phyloP scores from a whole-genome alignment of 2,888 invertebrate species.

The Torymus texanus region DNA sequence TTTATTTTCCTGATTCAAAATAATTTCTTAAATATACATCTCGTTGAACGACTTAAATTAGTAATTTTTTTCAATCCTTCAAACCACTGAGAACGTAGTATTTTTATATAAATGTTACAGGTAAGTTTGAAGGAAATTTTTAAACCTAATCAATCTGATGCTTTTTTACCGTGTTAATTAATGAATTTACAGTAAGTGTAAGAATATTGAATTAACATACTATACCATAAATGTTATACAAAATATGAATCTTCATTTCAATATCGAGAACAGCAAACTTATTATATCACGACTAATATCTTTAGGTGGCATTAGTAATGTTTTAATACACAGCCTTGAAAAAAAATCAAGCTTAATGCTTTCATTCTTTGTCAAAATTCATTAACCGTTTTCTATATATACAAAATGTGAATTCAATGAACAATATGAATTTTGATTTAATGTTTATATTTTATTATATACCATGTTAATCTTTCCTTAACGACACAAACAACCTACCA shows the following conservation, averaged over 20 bases:
- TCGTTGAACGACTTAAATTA: conserved; percentile 15
- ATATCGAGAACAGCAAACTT: conserved; percentile 38
- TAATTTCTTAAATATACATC: conserved; percentile 28
- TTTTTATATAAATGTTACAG: conserved; percentile 14
- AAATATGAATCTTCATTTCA: conserved; percentile 28
- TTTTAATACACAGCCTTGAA: conserved; percentile 56
- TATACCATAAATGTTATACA: conserved; percentile 13
- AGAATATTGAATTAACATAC: not conserved
- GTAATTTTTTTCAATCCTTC: not conserved
- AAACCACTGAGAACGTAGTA: conserved; percentile 2
- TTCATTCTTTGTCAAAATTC: conserved; percentile 47
- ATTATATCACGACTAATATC: conserved; percentile 52
- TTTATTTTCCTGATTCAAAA: conserved; percentile 45
- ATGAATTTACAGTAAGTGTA: not conserved
- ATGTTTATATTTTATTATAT: conserved; percentile 4
- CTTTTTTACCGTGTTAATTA: not conserved
- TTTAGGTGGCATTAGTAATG: conserved; percentile 46
- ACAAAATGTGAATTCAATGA: conserved; percentile 45
- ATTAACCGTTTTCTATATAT: conserved; percentile 46
- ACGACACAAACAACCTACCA: conserved; percentile 23
- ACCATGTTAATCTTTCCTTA: conserved; percentile 2
- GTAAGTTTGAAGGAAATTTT: not conserved
- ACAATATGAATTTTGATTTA: conserved; percentile 30
- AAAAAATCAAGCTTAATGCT: conserved; percentile 48
- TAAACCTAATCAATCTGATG: not conserved